These are phyloP conservation scores for Seira musarum DNA, from an alignment of 2,888 invertebrate genomes.

Conservation along the genomic window DNA sequence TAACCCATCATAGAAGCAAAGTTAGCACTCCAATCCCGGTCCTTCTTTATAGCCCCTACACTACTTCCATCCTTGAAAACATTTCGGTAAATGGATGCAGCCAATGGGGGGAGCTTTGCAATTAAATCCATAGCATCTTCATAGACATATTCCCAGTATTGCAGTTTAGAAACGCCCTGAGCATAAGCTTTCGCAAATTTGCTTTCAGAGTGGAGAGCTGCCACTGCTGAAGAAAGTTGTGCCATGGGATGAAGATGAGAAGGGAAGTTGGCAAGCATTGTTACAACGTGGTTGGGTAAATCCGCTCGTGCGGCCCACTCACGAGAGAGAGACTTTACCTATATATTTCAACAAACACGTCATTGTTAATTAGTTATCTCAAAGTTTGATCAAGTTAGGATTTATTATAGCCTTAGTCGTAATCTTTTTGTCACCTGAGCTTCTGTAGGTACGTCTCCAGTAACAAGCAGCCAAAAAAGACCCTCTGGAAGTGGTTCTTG, in stretches of 20 bases:
- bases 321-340: conserved; percentile 79
- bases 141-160: conserved; percentile 94
- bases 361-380: too few relatives aligned
- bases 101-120: conserved; percentile 94
- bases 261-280: conserved; percentile 93
- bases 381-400: too few relatives aligned
- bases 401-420: too few relatives aligned
- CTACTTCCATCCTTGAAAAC: conserved; percentile 87
- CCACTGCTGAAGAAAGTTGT: conserved; percentile 92
- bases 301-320: conserved; percentile 92
- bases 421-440: conserved; percentile 85
- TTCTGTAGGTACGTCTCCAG: conserved; percentile 89
- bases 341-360: conserved; percentile 48
- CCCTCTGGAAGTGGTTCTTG: conserved; percentile 92
- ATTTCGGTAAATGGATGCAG: conserved; percentile 95
- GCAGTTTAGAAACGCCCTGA: conserved; percentile 88
- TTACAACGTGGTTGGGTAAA: conserved; percentile 92
- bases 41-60: conserved; percentile 89
- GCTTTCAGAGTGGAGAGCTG: conserved; percentile 93
- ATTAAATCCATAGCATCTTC: conserved; percentile 97
- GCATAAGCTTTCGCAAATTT: conserved; percentile 92
- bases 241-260: conserved; percentile 94
- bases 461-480: conserved; percentile 93
- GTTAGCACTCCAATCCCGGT: conserved; percentile 94
- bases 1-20: conserved; percentile 94